phyloP scores from a whole-genome alignment of 2,888 invertebrate species.

The Brachycybe producta region DNA sequence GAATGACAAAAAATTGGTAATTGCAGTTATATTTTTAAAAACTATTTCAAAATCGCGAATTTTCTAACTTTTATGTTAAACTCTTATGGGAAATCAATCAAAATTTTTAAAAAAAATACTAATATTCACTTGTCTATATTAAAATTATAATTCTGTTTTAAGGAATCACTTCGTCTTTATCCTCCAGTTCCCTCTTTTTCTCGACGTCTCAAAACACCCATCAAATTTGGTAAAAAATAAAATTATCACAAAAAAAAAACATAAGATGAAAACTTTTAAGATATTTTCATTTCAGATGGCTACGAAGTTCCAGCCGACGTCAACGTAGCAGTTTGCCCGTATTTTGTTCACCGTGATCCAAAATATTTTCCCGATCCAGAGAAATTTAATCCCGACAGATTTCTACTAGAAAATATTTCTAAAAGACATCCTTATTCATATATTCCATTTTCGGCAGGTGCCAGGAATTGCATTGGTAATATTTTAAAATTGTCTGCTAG shows the following conservation, averaged over 20 bases:
- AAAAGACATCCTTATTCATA: constrained; percentile 48
- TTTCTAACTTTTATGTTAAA: neutral
- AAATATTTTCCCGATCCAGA: constrained; percentile 51
- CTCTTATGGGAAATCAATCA: neutral
- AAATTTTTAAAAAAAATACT: neutral
- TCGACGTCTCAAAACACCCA: no score
- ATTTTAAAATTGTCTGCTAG: no score
- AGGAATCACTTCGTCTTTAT: constrained; percentile 9
- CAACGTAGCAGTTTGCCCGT: constrained; percentile 51
- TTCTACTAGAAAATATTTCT: constrained; percentile 55
- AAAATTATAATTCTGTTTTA: no score
- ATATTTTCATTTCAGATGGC: constrained; percentile 36
- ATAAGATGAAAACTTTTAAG: no score
- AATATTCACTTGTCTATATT: no score
- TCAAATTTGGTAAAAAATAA: no score
- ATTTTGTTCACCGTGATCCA: constrained; percentile 49
- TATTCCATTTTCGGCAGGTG: constrained; percentile 39
- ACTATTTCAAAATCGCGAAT: no score
- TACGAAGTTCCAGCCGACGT: constrained; percentile 54
- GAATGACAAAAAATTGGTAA: no score
- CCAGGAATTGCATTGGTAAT: constrained; percentile 23
- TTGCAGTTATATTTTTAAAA: no score
- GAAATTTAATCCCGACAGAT: constrained; percentile 65
- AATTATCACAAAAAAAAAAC: no score
- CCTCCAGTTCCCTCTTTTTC: constrained; percentile 13